Percentiles rank a stretch among this genome's conserved stretches.
Conservation (phyloP, 1,140 invertebrate species). For the Odontomachus brunneus region DNA sequence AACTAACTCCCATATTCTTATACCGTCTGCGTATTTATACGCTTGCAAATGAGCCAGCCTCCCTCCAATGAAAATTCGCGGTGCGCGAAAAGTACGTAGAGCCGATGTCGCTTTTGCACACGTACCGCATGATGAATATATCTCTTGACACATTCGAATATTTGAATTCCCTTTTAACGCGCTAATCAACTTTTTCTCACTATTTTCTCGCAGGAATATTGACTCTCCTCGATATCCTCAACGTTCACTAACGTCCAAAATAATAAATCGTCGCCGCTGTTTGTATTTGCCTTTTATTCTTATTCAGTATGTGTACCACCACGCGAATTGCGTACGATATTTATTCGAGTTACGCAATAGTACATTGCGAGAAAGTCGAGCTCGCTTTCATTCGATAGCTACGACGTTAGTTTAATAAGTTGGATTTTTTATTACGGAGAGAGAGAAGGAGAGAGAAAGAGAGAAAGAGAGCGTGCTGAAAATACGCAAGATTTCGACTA, state of each 20-base stretch:
- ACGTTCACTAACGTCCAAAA: not conserved
- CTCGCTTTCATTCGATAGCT: not conserved
- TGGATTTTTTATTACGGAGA: not conserved
- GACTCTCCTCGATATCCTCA: not conserved
- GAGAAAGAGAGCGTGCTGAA: not conserved
- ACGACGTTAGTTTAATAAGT: not conserved
- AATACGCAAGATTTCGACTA: not conserved
- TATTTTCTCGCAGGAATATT: not conserved
- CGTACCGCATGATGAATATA: not conserved
- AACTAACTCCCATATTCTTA: conserved; percentile 1
- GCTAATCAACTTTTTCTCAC: not conserved
- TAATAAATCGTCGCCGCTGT: not conserved
- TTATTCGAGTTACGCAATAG: not conserved
- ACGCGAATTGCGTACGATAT: not conserved
- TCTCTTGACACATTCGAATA: not conserved
- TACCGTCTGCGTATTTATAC: conserved; percentile 5
- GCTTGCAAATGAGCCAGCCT: not conserved
- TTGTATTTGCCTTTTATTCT: conserved; percentile 4
- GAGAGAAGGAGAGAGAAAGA: too few species aligned
- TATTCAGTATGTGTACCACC: not conserved
- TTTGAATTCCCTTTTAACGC: conserved; percentile 8
- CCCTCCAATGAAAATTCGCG: not conserved
- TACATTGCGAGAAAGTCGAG: not conserved
- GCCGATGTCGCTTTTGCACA: not conserved
- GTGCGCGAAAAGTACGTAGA: not conserved